Conservation (phyloP, 1,140 invertebrate species). For the Oreohelix idahoensis region DNA sequence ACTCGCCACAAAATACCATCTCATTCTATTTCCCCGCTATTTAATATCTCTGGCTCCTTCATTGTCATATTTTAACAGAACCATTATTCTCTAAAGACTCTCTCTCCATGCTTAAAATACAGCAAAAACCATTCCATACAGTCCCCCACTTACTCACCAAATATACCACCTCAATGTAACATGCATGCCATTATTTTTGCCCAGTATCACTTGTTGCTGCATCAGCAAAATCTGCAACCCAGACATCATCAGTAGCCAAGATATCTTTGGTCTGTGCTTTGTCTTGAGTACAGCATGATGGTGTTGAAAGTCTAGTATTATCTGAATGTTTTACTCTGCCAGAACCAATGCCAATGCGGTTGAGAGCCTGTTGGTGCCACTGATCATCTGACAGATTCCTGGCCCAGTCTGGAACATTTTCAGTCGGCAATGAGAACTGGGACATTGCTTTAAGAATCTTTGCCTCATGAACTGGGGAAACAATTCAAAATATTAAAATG, state of each 20-base stretch:
- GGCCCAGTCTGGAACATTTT: conserved; percentile 64
- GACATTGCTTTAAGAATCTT: conserved; percentile 63
- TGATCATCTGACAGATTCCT: conserved; percentile 48
- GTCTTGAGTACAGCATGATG: neutral
- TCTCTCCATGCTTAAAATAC: too few relatives aligned
- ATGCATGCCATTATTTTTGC: neutral
- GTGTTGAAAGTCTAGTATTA: neutral
- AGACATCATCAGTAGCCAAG: neutral
- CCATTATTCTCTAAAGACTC: too few relatives aligned
- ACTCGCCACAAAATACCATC: too few relatives aligned
- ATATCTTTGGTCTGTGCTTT: neutral
- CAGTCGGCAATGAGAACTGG: conserved; percentile 57
- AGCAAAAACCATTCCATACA: too few relatives aligned
- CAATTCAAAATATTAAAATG: neutral
- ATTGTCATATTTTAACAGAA: too few relatives aligned
- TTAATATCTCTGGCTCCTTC: too few relatives aligned
- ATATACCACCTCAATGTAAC: too few relatives aligned
- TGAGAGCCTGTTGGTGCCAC: conserved; percentile 54
- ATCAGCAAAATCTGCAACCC: neutral
- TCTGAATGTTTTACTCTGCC: neutral
- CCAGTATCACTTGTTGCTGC: neutral
- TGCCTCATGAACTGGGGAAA: conserved; percentile 55
- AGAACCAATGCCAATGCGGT: neutral
- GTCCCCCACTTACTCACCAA: too few relatives aligned
- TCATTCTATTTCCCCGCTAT: too few relatives aligned